Percentiles rank a stretch among this genome's conserved stretches.
Evolutionary conservation across 1,140 invertebrate species (phyloP).

Genomic region (Drusus annulatus): DNA sequence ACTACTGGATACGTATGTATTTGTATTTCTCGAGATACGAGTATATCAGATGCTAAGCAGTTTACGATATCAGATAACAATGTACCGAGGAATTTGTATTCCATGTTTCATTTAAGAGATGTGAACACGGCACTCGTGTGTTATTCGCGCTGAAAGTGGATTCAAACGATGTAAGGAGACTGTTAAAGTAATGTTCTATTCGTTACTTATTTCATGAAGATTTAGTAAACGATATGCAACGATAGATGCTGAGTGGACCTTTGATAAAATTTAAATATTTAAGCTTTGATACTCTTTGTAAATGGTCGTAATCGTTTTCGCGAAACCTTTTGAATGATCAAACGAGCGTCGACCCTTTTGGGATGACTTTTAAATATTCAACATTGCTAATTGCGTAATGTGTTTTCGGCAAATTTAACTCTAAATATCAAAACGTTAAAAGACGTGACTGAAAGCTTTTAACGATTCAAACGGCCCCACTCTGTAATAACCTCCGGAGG

Average conservation of each 20-base stretch:
- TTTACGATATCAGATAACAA: slow-evolving; percentile 8
- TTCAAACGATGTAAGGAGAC: no score
- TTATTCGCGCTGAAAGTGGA: no score
- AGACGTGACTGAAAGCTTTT: slow-evolving; percentile 53
- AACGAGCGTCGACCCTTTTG: neutral
- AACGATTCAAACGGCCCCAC: slow-evolving; percentile 33
- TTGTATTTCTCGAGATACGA: slow-evolving; percentile 11
- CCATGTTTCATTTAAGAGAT: neutral
- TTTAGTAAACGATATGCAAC: no score
- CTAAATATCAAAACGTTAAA: slow-evolving; percentile 48
- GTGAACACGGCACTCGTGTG: no score
- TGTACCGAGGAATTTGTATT: slow-evolving; percentile 2
- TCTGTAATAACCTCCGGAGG: slow-evolving; percentile 37
- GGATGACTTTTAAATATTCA: slow-evolving; percentile 37
- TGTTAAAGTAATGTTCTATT: no score
- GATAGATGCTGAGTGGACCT: no score
- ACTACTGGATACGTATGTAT: neutral
- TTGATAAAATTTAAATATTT: no score
- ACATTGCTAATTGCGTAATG: slow-evolving; percentile 40
- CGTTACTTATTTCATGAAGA: no score
- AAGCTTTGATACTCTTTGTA: no score
- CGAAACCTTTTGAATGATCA: slow-evolving; percentile 6
- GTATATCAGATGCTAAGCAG: slow-evolving; percentile 8
- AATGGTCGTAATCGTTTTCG: neutral
- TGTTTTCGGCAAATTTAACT: slow-evolving; percentile 43